Base-by-base conservation (phyloP, 2,113 vertebrate species). In the Progne subis region DNA sequence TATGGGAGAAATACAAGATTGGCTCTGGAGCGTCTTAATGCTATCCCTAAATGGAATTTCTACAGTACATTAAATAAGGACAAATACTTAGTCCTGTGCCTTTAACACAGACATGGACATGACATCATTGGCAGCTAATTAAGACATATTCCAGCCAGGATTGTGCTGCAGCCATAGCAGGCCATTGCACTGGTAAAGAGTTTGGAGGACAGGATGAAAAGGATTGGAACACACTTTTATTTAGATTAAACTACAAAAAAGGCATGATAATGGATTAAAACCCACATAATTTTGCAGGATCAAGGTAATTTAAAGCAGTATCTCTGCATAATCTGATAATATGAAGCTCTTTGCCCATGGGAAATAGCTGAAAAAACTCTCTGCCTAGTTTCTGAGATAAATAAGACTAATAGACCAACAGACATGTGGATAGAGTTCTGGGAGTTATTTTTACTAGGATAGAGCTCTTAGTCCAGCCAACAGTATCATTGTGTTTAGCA, bases 61-160 rank as follows among this genome's bases (percentile, higher is more conserved):
- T 97, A 94, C 90, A 97, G 90, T 93, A 97, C 96, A 97, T 97
- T 97, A 98, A 97, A 95, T 87, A 95, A 97, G 97, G 91, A 97
- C 78, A 75, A 97, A 98, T 95, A 93, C 92, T 98, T 97, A 97
- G 96, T 95, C 93, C 96, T 97, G 93, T 94, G 92, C 96, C 96
- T 97, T 98, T 97, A 97, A 97, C 94, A 96, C 96, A 98, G 95
- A 77, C 97, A 94, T 92, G 93, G 83, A 95, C 92, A 96, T 98
- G 97, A 98, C 97, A 96, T 98, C 97, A 98, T 82, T 96, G 96
- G 90, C 97, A 98, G 96, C 96, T 98, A 97, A 98, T 98, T 98
- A 97, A 96, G 95, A 82, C 84, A 96, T 80, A 95, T 67, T 97
- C 84, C 90, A 97, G 97, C 96, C 97, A 98, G 96, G 97, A 86